Evolutionary conservation across 1,140 invertebrate species (phyloP), one percentile per base, ranked within the genome.

Genomic region (Mya arenaria): DNA sequence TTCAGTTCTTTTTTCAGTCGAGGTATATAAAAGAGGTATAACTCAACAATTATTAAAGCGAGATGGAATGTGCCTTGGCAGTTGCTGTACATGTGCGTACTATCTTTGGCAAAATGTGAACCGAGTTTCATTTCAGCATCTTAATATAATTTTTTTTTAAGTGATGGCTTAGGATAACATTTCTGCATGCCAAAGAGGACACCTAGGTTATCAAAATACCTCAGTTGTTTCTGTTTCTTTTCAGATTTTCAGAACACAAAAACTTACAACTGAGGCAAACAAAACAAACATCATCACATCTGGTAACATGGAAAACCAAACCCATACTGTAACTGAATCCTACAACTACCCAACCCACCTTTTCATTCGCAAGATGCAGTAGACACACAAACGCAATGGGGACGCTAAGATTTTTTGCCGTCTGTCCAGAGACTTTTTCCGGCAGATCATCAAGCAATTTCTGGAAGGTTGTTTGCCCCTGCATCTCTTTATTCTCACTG

Each of bases 331-430:
- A 48, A 48, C 41, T 19, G 19, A 19, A 48, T 13, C 10, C 10
- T 48, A 13, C 19, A 48, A 48, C 10, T 48, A 15, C 4, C 13
- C 36, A 32, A 30, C 72, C 84, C 83, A 92, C 92, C 90, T 96
- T 95, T 91, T 97, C 96, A 91, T 97, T 97, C 15, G 96, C 95
- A 72, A 97, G 91, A 94, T 97, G 96, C 1, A 97, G 92, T 8
- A 97, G 91, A 5, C 96, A 96, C 23, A 96, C 94, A 92, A 97
- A 95, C 0, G 95, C 95, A 37, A 97, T 93, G 0, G 96, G 95
- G 63, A 95, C 94, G 89, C 95, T 96, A 58, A 97, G 92, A 82
- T 96, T 95, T 80, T 95, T 95, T n/a, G 93, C 92, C 93, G 95
- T 96, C 68, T 93, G 93, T 52, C 94, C 92, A 0, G 94, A 94